Base-by-base conservation (phyloP, 2,888 invertebrate genomes). In the Hemaris fuciformis region DNA sequence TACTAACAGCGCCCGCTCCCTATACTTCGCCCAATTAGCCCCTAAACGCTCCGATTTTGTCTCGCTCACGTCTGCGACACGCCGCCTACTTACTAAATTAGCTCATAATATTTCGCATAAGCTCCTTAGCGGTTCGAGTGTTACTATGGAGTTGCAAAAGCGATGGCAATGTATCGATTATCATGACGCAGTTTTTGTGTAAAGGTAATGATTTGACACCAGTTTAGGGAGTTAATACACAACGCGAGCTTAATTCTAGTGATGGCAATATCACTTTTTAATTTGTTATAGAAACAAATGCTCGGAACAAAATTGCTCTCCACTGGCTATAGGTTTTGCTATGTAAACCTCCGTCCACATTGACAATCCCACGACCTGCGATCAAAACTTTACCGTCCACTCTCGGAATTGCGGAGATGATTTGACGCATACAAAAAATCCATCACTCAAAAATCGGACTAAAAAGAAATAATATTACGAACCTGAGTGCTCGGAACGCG, bases 11-110 rank as follows among this genome's bases (percentile, higher is more conserved):
- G 79, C 75, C 68, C 71, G 69, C 74, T 79, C 80, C 75, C 87
- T 85, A 85, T 89, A 89, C 88, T 80, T 87, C 84, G 87, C 87
- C 85, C 87, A 91, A 91, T 91, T 91, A 91, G 86, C 79, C 77
- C 70, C 73, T 53, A 53, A 53, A 53, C 83, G 80, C 87, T 88
- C 86, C 85, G 81, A 80, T 76, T 83, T 84, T 83, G 53, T 53
- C 53, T 82, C 84, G 81, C 83, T 83, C 83, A 79, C 79, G 80
- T 82, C 79, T 80, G 80, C 80, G 79, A 83, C 83, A 81, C 83
- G 79, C 81, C 83, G 89, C 88, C 90, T 91, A 90, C 89, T 73
- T 91, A 90, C 89, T 73, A 89, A 91, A 88, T 85, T 84, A 80
- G 75, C 79, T 74, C 85, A 86, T 87, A 88, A 77, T 89, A 90